Evolutionary conservation across 2,888 invertebrate species (phyloP), one percentile per base, ranked within the genome.

Genomic region (Cephus runcator): DNA sequence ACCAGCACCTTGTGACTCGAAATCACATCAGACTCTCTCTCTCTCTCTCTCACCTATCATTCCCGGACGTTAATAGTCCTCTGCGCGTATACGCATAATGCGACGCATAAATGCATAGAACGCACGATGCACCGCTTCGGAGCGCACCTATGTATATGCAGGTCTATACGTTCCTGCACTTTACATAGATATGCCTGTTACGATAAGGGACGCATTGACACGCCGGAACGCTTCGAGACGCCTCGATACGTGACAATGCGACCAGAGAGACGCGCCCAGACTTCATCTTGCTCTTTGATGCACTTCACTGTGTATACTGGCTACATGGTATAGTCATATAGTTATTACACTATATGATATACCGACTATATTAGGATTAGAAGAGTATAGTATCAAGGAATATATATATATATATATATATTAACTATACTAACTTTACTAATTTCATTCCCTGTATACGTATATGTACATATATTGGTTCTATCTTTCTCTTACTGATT

Each of bases 101-200:
- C 85, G 86, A 89, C 88, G 88, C 88, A 87, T 90, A 88, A 89
- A 89, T 89, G 87, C 87, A 89, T 87, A 84, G 85, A 77, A 79
- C 78, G 78, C 73, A 36, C 35, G 40, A 68, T 36, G 78, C 35
- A 31, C 73, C 69, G 31, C 33, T 33, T 69, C 69, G 69, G n/a
- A 30, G 69, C 40, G 6, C 15, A 15, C 79, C 77, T 73, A 81
- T 76, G 71, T 69, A 31, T 56, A 77, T 33, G 69, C 73, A 36
- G 33, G 23, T 23, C 34, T 80, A 81, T 80, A 81, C 80, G 79
- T 79, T 76, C 76, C 82, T 80, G 80, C 80, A 78, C 84, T 89
- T 88, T 87, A 87, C 88, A 89, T 89, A 87, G 89, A 88, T 89
- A 87, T 85, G 84, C 81, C 87, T 88, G 85, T 84, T 84, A 86